A percentile compares a stretch with the other conserved stretches of the same genome.
These are phyloP conservation scores for Artemia sinica DNA, from an alignment of 2,888 invertebrate genomes.

Conservation along the genomic window DNA sequence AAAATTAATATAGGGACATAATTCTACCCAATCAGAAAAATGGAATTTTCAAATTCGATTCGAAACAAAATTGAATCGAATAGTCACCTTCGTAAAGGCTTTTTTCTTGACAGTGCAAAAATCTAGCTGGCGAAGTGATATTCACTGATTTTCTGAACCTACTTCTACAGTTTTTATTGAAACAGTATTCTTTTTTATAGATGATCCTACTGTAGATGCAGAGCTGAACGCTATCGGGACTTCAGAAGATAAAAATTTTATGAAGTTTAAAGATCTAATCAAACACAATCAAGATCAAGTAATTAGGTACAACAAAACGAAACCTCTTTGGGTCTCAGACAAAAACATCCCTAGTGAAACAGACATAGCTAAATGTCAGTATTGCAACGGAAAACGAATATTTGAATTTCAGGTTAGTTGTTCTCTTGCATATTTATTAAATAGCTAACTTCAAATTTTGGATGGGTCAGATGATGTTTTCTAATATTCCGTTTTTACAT, in stretches of 20 bases:
- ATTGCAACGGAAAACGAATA: slow-evolving; percentile 53
- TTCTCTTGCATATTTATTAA: no score
- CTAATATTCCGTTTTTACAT: no score
- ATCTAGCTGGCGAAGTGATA: no score
- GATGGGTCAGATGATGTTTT: no score
- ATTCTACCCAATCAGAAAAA: no score
- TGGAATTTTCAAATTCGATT: no score
- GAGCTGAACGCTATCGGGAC: slow-evolving; percentile 48
- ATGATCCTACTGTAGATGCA: slow-evolving; percentile 41
- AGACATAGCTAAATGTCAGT: slow-evolving; percentile 50
- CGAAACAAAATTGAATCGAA: no score
- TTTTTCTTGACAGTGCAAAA: no score
- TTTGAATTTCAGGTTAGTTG: slow-evolving; percentile 69
- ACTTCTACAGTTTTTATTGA: slow-evolving; percentile 4
- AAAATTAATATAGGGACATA: no score
- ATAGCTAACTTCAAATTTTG: no score
- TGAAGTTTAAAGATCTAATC: slow-evolving; percentile 53
- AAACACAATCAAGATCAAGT: slow-evolving; percentile 60
- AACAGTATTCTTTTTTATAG: slow-evolving; percentile 25
- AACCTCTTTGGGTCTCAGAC: slow-evolving; percentile 65
- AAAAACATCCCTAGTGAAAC: slow-evolving; percentile 35
- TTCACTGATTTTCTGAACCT: no score
- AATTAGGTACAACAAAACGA: slow-evolving; percentile 53
- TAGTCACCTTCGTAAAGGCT: no score
- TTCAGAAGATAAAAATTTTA: slow-evolving; percentile 57